Base-by-base conservation (phyloP, 2,797 vertebrate species). In the Lutjanus argentimaculatus region DNA sequence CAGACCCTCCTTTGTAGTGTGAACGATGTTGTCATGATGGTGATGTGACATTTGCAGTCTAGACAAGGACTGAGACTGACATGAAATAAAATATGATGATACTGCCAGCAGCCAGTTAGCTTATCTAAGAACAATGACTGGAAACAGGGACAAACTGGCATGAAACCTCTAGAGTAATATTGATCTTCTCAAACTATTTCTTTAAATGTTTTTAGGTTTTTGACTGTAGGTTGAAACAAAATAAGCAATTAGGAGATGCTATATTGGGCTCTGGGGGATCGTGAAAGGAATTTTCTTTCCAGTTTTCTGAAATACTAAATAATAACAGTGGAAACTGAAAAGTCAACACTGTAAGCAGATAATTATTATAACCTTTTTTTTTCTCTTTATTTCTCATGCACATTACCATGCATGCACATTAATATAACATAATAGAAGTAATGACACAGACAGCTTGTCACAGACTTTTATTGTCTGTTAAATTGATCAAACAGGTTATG, bases 171-270 rank as follows among this genome's bases (percentile, higher is more conserved):
- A 19, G 13, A 10, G 9, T 10, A 10, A 2, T 8, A 13, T 46
- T 4, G 1, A 10, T 14, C 3, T 9, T 15, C 7, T 14, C 17
- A 45, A 48, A 42, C 43, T 6, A 3, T 53, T 57, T 13, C 8
- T 48, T 46, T n/a, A 15, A 63, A 73, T 45, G 48, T 16, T 17
- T 57, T 56, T 17, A 53, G 17, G 11, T 40, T 65, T 75, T 49
- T 56, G 51, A 48, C 42, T 36, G 16, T n/a, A 19, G 10, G 14
- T 30, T 57, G 49, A 53, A 53, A 63, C n/a, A 52, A 43, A 72
- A 43, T 15, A 63, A 63, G 15, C 1, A 9, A 19, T 46, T 5
- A 15, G 0, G 6, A 1, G 21, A 73, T 0, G 2, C 14, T 6
- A 19, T 43, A 1, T 13, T 12, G 17, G 9, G 8, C 25, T 74